Percentiles rank a stretch among this genome's conserved stretches.
Evolutionary conservation across 2,113 vertebrate genomes (phyloP).

Genomic region (Rattus norvegicus): GRCr8 NC_086023.1:156695501-156696000

Average conservation of each 20-base stretch:
- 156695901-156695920: background rate
- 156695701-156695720: background rate
- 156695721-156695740: background rate
- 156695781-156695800: background rate
- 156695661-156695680: background rate
- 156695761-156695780: background rate
- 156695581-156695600: background rate
- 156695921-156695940: background rate
- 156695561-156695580: background rate
- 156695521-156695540: no score
- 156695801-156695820: background rate
- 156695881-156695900: background rate
- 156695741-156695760: background rate
- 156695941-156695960: background rate
- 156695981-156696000: background rate
- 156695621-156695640: background rate
- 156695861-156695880: background rate
- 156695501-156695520: no score
- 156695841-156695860: background rate
- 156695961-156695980: background rate
- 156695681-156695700: background rate
- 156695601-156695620: background rate
- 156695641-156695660: background rate
- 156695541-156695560: no score
- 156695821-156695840: background rate